Percentiles rank a stretch among this genome's conserved stretches.
These are phyloP conservation scores for Pantala flavescens DNA, from an alignment of 1,140 invertebrate species.

Conservation along the genomic window DNA sequence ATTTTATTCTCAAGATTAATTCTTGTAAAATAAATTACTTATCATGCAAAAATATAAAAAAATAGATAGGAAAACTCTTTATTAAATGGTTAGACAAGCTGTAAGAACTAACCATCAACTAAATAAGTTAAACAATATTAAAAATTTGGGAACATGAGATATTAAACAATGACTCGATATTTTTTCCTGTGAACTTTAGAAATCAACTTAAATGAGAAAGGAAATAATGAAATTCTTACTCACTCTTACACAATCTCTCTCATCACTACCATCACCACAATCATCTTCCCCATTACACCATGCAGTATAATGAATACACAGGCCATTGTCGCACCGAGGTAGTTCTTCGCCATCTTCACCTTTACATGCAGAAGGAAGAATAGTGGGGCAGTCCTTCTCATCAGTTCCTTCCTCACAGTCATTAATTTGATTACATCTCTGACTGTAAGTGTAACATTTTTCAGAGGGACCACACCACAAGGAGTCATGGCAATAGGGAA, in stretches of 20 bases:
- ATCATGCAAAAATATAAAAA: too few relatives aligned
- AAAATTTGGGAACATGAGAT: too few relatives aligned
- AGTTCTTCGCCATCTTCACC: conserved; percentile 19
- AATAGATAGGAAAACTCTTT: too few relatives aligned
- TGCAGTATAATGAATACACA: conserved; percentile 39
- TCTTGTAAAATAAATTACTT: neutral
- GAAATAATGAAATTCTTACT: neutral
- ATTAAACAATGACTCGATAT: too few relatives aligned
- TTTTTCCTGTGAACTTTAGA: too few relatives aligned
- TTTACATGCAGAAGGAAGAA: conserved; percentile 16
- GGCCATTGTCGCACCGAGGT: conserved; percentile 38
- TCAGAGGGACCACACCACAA: neutral
- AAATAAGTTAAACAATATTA: too few relatives aligned
- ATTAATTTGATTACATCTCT: neutral
- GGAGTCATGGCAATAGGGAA: neutral
- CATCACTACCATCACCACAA: conserved; percentile 43
- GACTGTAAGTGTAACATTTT: neutral
- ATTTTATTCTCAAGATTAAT: neutral
- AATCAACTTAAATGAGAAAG: too few relatives aligned
- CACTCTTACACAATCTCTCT: conserved; percentile 34
- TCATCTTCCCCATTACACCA: conserved; percentile 43
- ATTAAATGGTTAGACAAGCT: too few relatives aligned
- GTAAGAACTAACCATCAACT: too few relatives aligned
- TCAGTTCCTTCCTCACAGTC: conserved; percentile 15
- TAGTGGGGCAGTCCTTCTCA: conserved; percentile 16